These are phyloP conservation scores for Liolophura sinensis DNA, from an alignment of 1,140 invertebrate genomes.

Conservation along the genomic window DNA sequence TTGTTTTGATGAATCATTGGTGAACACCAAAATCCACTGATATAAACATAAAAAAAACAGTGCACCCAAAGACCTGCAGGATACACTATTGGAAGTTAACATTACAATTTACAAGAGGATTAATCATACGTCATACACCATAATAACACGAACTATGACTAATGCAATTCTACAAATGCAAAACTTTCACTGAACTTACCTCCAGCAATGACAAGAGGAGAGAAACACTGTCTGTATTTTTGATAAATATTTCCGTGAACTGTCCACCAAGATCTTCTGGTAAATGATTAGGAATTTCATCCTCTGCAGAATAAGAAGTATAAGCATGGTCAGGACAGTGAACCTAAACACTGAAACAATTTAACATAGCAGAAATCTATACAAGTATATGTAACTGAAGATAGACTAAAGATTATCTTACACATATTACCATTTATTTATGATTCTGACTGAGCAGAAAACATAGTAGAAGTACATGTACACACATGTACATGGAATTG, in stretches of 20 bases:
- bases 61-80: not conserved
- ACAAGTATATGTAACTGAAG: too few relatives aligned
- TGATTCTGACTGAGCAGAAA: too few relatives aligned
- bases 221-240: constrained; percentile 84
- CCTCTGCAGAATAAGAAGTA: constrained; percentile 32
- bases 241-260: constrained; percentile 98
- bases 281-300: constrained; percentile 27
- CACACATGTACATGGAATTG: too few relatives aligned
- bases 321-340: not conserved
- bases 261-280: constrained; percentile 73
- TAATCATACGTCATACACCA: not conserved
- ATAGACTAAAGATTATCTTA: too few relatives aligned
- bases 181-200: constrained; percentile 51
- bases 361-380: not conserved
- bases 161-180: not conserved
- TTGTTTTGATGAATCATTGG: too few relatives aligned
- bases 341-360: not conserved
- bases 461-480: too few relatives aligned
- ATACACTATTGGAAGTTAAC: not conserved
- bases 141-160: not conserved
- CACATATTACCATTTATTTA: too few relatives aligned
- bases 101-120: not conserved
- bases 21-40: not conserved
- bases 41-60: not conserved
- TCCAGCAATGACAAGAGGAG: constrained; percentile 87